Base-by-base conservation (phyloP, 2,113 vertebrate genomes). In the Machaerirhynchus nigripectus region DNA sequence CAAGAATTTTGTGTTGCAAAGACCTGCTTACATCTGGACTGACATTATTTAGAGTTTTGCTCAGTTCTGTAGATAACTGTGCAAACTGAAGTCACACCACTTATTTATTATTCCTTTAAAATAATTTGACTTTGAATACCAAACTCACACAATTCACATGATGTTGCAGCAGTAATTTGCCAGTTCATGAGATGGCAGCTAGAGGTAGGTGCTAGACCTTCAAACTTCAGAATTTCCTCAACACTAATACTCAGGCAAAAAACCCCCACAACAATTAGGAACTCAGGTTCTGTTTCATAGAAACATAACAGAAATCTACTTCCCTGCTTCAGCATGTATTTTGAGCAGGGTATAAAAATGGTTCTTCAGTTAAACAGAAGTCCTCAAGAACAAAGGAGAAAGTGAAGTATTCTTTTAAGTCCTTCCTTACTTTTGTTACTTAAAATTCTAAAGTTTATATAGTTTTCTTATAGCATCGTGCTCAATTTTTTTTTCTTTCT, bases 401-500 rank as follows among this genome's bases (percentile, higher is more conserved):
- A 61, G 11, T 31, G 1, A 55, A 87, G 10, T n/a, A 53, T 67
- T 70, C 21, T 46, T 79, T 1, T 2, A 73, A 61, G 27, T 61
- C n/a, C 8, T 53, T 56, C 27, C 33, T 80, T 77, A 24, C 28
- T 63, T 81, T 84, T 63, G 11, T n/a, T 22, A 70, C 23, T 81
- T 61, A 13, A 0, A 73, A 40, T 60, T 90, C 27, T 68, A 7
- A 59, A 77, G 16, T 59, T 35, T n/a, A 30, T 50, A 18, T 2
- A 59, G 11, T 69, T 8, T 1, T 55, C 42, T 65, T 55, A 53
- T 0, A 63, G 7, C 31, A 64, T 6, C 0, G 0, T 17, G 19
- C 14, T 76, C 8, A 22, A 31, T n/a, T 22, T 12, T 28, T 27
- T 11, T 22, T 40, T 24, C 37, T 50, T 40, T 20, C 23, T 84